phyloP scores from a whole-genome alignment of 1,140 invertebrate species.

The Potamilus streckersoni region DNA sequence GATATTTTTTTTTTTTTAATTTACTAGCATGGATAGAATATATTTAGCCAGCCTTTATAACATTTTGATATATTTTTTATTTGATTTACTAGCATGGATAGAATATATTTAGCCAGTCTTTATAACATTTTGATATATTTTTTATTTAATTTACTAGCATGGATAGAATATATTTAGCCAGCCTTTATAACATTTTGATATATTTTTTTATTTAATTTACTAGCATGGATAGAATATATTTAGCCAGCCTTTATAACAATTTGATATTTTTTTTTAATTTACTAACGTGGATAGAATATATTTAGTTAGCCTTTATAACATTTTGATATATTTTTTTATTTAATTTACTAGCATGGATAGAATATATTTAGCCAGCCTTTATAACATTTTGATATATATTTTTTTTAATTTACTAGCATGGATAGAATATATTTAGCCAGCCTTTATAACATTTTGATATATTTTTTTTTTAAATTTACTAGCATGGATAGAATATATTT shows the following conservation, averaged over 20 bases:
- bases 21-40: not conserved
- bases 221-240: not conserved
- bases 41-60: not conserved
- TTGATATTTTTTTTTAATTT: slow-evolving; percentile 6
- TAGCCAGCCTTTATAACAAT: not conserved
- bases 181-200: not conserved
- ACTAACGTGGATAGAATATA: not conserved
- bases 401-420: not conserved
- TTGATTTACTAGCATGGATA: no score
- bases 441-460: not conserved
- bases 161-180: not conserved
- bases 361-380: not conserved
- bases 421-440: not conserved
- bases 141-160: no score
- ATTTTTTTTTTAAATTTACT: slow-evolving; percentile 10
- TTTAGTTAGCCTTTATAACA: not conserved
- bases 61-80: slow-evolving; percentile 12
- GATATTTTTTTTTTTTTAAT: slow-evolving; percentile 5
- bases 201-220: not conserved
- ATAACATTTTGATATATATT: not conserved
- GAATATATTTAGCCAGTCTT: not conserved
- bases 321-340: no score
- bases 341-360: no score
- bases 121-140: not conserved
- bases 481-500: not conserved